phyloP scores from a whole-genome alignment of 2,113 vertebrate species.

The Tupaia chinensis region DNA sequence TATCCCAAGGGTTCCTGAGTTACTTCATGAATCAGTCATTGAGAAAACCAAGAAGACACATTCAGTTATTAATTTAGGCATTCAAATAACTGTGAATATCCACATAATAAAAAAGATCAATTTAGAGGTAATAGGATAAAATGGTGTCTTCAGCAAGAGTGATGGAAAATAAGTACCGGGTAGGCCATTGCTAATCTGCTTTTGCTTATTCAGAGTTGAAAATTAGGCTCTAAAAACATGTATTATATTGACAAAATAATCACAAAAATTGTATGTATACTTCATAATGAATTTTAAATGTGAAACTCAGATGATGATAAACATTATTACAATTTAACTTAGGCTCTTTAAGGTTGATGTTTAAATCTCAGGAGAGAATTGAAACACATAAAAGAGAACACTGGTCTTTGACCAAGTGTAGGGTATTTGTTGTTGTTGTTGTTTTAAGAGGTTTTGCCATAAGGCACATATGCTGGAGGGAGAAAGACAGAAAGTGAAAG shows the following conservation, averaged over 20 bases:
- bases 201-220: not conserved
- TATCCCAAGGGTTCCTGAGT: constrained; percentile 51
- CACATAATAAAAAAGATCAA: constrained; percentile 44
- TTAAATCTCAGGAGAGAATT: not conserved
- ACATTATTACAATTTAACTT: not conserved
- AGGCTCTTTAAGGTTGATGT: not conserved
- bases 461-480: no score
- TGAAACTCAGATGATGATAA: not conserved
- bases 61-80: constrained; percentile 47
- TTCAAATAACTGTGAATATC: constrained; percentile 42
- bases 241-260: not conserved
- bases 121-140: not conserved
- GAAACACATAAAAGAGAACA: not conserved
- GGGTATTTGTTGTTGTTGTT: no score
- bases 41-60: constrained; percentile 60
- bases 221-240: not conserved
- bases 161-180: not conserved
- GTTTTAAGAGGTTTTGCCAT: no score
- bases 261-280: not conserved
- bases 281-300: not conserved
- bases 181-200: not conserved
- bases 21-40: constrained; percentile 72
- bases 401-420: not conserved
- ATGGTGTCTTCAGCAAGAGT: not conserved
- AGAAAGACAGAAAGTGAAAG: no score